Conservation (phyloP, 2,797 vertebrate species). For the Huso huso region DNA sequence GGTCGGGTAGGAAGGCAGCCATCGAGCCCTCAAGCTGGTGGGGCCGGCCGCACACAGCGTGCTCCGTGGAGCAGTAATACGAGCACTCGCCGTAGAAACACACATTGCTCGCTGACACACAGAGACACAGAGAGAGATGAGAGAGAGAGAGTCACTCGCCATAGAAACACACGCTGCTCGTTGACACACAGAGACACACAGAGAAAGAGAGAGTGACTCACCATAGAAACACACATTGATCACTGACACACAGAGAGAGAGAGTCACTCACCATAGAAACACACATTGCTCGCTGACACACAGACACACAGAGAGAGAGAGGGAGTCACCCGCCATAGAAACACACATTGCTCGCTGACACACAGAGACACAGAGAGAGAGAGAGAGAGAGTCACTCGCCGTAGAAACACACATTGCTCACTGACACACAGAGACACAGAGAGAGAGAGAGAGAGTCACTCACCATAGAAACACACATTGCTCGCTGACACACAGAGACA, state of each 20-base stretch:
- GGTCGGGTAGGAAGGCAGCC: constrained; percentile 75
- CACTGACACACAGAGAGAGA: constrained; percentile 9
- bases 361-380: constrained; percentile 18
- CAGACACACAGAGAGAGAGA: not conserved
- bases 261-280: constrained; percentile 17
- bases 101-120: constrained; percentile 65
- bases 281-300: not conserved
- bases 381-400: constrained; percentile 14
- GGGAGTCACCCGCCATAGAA: constrained; percentile 73
- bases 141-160: constrained; percentile 57
- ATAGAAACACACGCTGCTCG: constrained; percentile 79
- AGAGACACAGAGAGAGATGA: constrained; percentile 22
- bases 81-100: constrained; percentile 86
- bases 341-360: constrained; percentile 73
- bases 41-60: constrained; percentile 75
- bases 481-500: not conserved
- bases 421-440: constrained; percentile 12
- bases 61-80: constrained; percentile 82
- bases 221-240: not conserved
- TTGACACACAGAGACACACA: constrained; percentile 38
- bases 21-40: constrained; percentile 76
- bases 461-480: constrained; percentile 22
- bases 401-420: not conserved
- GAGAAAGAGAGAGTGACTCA: constrained; percentile 16
- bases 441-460: too few relatives aligned